Conservation (phyloP, 2,797 vertebrate species). For the Podarcis lilfordi region DNA sequence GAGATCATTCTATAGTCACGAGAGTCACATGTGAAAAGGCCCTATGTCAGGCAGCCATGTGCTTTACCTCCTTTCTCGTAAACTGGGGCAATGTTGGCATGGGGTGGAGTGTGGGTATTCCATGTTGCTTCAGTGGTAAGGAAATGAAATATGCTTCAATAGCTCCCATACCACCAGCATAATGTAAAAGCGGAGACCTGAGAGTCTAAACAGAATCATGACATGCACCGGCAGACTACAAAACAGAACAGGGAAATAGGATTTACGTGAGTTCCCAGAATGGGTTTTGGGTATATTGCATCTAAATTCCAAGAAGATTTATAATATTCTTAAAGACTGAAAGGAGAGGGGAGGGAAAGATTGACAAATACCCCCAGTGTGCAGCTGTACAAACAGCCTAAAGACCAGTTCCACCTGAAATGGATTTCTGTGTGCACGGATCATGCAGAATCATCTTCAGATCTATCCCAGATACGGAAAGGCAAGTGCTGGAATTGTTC, state of each 20-base stretch:
- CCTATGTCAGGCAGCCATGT: not conserved
- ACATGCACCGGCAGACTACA: not conserved
- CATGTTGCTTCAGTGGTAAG: not conserved
- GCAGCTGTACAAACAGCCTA: not conserved
- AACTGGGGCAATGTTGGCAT: not conserved
- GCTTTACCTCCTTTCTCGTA: not conserved
- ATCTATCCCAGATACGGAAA: not conserved
- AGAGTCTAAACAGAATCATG: not conserved
- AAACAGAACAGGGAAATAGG: not conserved
- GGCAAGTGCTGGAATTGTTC: not conserved
- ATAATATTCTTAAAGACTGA: not conserved
- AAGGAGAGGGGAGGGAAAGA: not conserved
- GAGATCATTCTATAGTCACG: not conserved
- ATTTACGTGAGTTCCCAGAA: not conserved
- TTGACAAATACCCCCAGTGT: not conserved
- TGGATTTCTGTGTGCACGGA: not conserved
- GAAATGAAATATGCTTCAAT: not conserved
- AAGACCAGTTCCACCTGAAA: not conserved
- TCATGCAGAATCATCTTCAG: not conserved
- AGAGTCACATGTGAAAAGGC: not conserved
- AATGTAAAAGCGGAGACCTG: not conserved
- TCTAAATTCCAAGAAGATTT: not conserved
- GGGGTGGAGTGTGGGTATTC: not conserved
- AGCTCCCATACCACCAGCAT: too few species aligned
- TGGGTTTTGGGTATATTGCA: not conserved